Evolutionary conservation across 2,113 vertebrate genomes (phyloP), one percentile per base, ranked within the genome.

Genomic region (Phrynocephalus versicolor): DNA sequence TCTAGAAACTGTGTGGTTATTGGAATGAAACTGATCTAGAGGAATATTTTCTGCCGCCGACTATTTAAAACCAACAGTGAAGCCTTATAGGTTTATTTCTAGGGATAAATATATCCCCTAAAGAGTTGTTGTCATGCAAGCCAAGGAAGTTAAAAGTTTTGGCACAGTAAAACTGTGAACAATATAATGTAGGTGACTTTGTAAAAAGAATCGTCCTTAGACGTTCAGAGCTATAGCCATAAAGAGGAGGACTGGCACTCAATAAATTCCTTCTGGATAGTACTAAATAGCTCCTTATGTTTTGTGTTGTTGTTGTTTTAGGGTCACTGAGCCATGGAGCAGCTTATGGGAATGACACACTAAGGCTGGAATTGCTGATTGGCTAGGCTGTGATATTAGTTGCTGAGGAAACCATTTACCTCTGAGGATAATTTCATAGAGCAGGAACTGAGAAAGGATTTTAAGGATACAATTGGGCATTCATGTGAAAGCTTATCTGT

Each of bases 71-170:
- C 1, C 76, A 80, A 79, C 37, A 69, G 14, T 77, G 41, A 84
- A 33, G 64, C 88, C 88, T 75, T 86, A 76, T 88, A 88, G 2
- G 15, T 18, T 67, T 62, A 19, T 79, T 90, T 70, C 90, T 41
- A 65, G 72, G 25, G 76, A 88, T 71, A 69, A 5, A 70, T 91
- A 83, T 89, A 58, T 82, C 91, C 62, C 64, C 39, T 90, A 79
- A 64, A 93, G 83, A 77, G 25, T 69, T 79, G 92, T 90, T 3
- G 39, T 23, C 85, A 55, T 3, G 25, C 16, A 79, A 33, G 39
- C 35, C 87, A 85, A 92, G 41, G 37, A 94, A 91, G 82, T 91
- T 91, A 88, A 60, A 91, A 58, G 67, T 27, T 13, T 13, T 39
- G 45, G 55, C 81, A 89, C 89, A 58, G 3, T 70, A 86, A 94